Base-by-base conservation (phyloP, 2,888 invertebrate species). In the Drosophila neutralis region DNA sequence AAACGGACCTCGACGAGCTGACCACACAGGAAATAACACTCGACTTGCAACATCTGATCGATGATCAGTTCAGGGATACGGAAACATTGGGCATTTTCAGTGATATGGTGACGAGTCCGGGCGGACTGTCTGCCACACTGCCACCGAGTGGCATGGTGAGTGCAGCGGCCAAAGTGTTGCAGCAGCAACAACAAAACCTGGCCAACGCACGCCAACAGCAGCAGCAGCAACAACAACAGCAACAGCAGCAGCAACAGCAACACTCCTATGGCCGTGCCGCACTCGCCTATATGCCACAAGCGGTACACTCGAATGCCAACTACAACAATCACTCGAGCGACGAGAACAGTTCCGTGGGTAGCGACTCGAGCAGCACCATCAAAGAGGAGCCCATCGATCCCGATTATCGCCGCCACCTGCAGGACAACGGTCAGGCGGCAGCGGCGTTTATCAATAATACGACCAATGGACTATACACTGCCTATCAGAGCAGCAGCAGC, bases 11-110 rank as follows among this genome's bases (percentile, higher is more conserved):
- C 74, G 96, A 97, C 92, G 98, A 98, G 92, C 95, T 98, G 90
- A 98, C 97, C 93, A 97, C 97, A 69, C 97, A 98, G 82, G 98
- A 98, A 93, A 97, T 98, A 92, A 97, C 97, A 79, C 94, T 98
- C 91, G 98, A 98, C 91, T 94, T 98, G 80, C 98, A 98, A 92
- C 97, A 97, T 93, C 95, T 98, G 89, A 98, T 98, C 91, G 98
- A 98, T 94, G 98, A 98, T 93, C 97, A 97, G 94, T 98, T 98
- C 94, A 95, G 96, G 88, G 97, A 98, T 85, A 95, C 95, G 91
- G 95, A 95, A 89, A 94, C 94, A 4, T 93, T 95, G 93, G 97
- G 97, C 40, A 94, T 98, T 49, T 96, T 98, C 93, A 96, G 95
- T 86, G 98, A 98, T 91, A 97, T 98, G 92, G 94, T 98, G 29